Evolutionary conservation across 2,888 invertebrate species (phyloP), one percentile per base, ranked within the genome.

Genomic region (Octonoba sinensis): DNA sequence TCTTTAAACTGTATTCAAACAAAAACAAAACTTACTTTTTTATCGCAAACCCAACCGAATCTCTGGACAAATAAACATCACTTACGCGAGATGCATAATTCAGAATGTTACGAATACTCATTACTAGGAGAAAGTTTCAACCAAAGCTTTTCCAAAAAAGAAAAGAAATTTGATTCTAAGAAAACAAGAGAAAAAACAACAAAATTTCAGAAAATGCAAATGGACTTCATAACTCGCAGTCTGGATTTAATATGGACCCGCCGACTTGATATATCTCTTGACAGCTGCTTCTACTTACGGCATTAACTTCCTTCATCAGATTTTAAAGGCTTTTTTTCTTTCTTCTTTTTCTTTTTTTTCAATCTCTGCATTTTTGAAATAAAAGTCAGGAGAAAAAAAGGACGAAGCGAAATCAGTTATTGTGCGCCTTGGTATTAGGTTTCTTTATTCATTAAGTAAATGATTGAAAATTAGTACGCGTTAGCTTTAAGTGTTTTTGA

Each of bases 261-360:
- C 79, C 47, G 62, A 81, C 79, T 81, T 81, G 79, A 81, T 81
- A 81, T 81, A 81, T 81, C 67, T 73, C 72, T 73, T 81, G 79
- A 81, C 79, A 81, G 79, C 79, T 69, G 73, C 79, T 81, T 81
- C 74, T 81, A 81, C 79, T 81, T 81, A 81, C 46, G 54, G 72
- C 79, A 81, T 81, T 81, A 81, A 81, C 67, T 81, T 62, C 79
- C 79, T 36, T 81, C 79, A 81, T 81, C 79, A 81, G 67, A 62
- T 81, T 81, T 81, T 81, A 81, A 81, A 81, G 79, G 67, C 56
- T 54, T 54, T 57, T 47, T 69, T 54, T 76, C 54, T 62, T 46
- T 56, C 36, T 57, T n/a, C 49, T 49, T 67, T 47, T 27, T 47
- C 71, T 65, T 78, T 57, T 70, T 62, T 62, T 62, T 13, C 44